Percentiles rank a stretch among this genome's conserved stretches.
Conservation (phyloP, 2,797 vertebrate genomes). For the Diplodus sargus region DNA sequence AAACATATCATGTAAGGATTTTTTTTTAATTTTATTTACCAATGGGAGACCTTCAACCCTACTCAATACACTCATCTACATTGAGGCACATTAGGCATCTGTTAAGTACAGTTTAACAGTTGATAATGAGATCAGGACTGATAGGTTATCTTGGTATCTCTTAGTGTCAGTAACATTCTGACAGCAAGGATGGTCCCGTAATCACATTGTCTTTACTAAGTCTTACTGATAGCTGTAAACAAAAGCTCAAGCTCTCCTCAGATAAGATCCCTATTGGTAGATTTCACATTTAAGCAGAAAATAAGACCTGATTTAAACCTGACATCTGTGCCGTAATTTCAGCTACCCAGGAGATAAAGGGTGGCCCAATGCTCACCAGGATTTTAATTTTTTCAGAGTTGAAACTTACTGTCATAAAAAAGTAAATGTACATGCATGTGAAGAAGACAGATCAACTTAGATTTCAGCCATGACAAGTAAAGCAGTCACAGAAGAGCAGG, state of each 20-base stretch:
- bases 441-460: not conserved
- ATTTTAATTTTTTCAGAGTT: constrained; percentile 3
- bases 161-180: constrained; percentile 72
- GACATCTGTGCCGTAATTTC: constrained; percentile 51
- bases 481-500: not conserved
- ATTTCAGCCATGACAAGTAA: not conserved
- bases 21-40: constrained; percentile 17
- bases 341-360: not conserved
- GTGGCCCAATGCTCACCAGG: not conserved
- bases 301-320: constrained; percentile 14
- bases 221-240: constrained; percentile 80
- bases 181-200: constrained; percentile 71
- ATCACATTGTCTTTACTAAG: constrained; percentile 80
- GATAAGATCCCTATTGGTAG: constrained; percentile 52
- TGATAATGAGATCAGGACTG: constrained; percentile 75
- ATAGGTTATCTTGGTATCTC: constrained; percentile 79
- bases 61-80: constrained; percentile 50
- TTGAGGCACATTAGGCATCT: constrained; percentile 65
- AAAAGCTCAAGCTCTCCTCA: constrained; percentile 57
- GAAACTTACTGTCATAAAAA: not conserved
- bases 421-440: not conserved
- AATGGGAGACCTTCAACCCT: not conserved
- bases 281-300: constrained; percentile 51
- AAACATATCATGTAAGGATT: not conserved
- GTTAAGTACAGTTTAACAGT: constrained; percentile 68